Percentiles rank a stretch among this genome's conserved stretches.
Conservation (phyloP, 1,140 invertebrate genomes). For the Batillaria attramentaria region DNA sequence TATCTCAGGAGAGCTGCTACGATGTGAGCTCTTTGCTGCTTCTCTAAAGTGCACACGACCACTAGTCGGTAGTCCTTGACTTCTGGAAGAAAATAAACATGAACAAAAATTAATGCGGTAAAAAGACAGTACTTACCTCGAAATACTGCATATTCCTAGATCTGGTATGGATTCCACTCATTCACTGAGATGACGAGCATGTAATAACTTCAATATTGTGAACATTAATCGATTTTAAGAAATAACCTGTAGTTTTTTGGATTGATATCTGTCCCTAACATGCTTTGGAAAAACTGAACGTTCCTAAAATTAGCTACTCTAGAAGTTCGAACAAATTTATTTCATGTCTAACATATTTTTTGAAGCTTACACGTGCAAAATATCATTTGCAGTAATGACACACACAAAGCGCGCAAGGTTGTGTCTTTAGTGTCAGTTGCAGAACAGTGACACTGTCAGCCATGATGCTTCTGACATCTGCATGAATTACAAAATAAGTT, state of each 20-base stretch:
- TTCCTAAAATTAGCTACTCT: too few species aligned
- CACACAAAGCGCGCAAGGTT: too few species aligned
- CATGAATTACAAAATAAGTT: too few species aligned
- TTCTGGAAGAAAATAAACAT: neutral
- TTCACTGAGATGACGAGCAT: neutral
- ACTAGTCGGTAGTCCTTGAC: conserved; percentile 47
- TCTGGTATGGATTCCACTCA: neutral
- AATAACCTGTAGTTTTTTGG: neutral
- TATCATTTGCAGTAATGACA: too few species aligned
- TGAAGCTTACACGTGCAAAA: too few species aligned
- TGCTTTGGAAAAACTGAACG: neutral
- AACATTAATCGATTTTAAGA: neutral
- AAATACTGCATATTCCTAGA: neutral
- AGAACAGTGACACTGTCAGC: too few species aligned
- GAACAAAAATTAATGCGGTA: neutral
- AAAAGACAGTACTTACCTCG: neutral
- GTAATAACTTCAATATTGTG: neutral
- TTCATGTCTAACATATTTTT: too few species aligned
- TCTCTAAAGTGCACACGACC: conserved; percentile 54
- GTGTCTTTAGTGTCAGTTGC: too few species aligned
- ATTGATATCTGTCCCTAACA: neutral
- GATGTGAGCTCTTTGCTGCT: conserved; percentile 54
- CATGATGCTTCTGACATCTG: too few species aligned
- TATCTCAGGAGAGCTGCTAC: conserved; percentile 57
- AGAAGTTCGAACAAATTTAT: too few species aligned